Evolutionary conservation across 1,140 invertebrate genomes (phyloP), one percentile per base, ranked within the genome.

Genomic region (Lasioglossum baleicum): DNA sequence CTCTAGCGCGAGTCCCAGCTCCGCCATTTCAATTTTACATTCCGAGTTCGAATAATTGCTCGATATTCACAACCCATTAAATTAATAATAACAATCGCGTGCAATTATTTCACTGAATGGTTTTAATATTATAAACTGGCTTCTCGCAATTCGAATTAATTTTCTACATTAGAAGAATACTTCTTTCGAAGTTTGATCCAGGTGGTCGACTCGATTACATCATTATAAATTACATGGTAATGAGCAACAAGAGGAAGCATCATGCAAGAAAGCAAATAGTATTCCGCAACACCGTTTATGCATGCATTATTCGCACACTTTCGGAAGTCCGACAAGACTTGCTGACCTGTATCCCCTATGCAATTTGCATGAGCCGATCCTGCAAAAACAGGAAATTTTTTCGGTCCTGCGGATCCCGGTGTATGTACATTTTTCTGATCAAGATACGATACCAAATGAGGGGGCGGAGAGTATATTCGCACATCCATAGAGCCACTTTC

Each of bases 371-470:
- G 61, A 35, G 35, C 26, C 26, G 61, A 63, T 63, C 61, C 31
- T 17, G 61, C 6, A 40, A 64, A 40, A 64, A 64, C 8, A 6
- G 17, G 15, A 15, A 5, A 64, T 40, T 8, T 64, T 64, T 40
- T 64, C 61, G 20, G 31, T 20, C 15, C 7, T 11, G 31, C 22
- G 31, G 31, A 64, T 64, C 26, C 15, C 31, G 11, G 35, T 63
- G 3, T 63, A 17, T 17, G 61, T 40, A 64, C 61, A 64, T 64
- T 64, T 64, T 64, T 64, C 61, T 20, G 61, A 64, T 64, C 61
- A 64, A 40, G 61, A 64, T 63, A 63, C 26, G 13, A 35, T 7
- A 31, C 5, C 35, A 0, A 13, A 35, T 5, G 26, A 15, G 26
- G 60, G 60, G 60, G 10, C 11, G 60, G 26, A 15, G 60, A 26